Evolutionary conservation across 2,113 vertebrate species (phyloP), one percentile per base, ranked within the genome.

Genomic region (Onychostruthus taczanowskii): DNA sequence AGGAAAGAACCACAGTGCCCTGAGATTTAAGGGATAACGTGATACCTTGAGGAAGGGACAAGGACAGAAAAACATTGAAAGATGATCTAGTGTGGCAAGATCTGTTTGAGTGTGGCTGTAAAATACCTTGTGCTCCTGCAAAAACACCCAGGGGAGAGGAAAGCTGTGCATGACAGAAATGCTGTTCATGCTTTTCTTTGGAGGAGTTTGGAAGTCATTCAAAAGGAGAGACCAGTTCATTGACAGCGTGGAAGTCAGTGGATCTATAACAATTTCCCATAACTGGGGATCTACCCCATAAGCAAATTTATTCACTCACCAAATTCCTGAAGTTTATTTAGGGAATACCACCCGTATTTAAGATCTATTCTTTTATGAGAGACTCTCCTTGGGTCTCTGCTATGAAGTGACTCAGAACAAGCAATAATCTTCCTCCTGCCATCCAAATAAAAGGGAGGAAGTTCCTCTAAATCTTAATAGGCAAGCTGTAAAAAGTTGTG

Each of bases 171-270:
- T 33, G 49, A 50, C 81, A 87, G 64, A 84, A 94, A 75, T 53
- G 73, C 41, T 81, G 47, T 5, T 74, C 55, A 21, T 0, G 7
- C 47, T 91, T 73, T 70, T 78, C 78, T 78, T 46, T 49, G 69
- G 61, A 89, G n/a, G 76, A 86, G 56, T 68, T 64, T 95, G 69
- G 95, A 97, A 95, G 93, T 73, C 78, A 73, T 73, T 87, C 59
- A 69, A 44, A 84, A 89, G 5, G 44, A 92, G 33, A n/a, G 10
- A 75, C 4, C 16, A n/a, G 37, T 16, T 78, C 72, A 66, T 53
- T 61, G 47, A 8, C n/a, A 93, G 62, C 63, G 44, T 1, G 55
- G 43, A 55, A 91, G 30, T 50, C 63, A 59, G 30, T 12, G n/a
- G n/a, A 52, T 17, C 49, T 46, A 7, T 2, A 73, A 2, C 9